These are phyloP conservation scores for Drosophila novamexicana DNA, from an alignment of 1,140 invertebrate genomes.

Conservation along the genomic window DNA sequence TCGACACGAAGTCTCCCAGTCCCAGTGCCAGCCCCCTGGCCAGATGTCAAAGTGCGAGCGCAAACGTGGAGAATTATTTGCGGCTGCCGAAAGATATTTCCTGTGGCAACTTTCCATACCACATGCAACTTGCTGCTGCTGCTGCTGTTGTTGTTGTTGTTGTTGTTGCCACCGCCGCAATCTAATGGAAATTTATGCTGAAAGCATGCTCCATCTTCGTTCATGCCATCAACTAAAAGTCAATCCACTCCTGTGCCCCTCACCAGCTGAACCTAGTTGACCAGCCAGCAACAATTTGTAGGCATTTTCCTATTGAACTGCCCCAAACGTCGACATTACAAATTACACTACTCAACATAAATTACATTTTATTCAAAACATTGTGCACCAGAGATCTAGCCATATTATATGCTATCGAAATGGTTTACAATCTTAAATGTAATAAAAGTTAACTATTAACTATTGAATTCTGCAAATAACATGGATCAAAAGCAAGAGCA, in stretches of 20 bases:
- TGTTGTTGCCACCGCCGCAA: conserved; percentile 51
- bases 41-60: conserved; percentile 80
- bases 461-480: too few species aligned
- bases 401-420: not conserved
- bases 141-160: not conserved
- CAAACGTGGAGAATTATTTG: conserved; percentile 82
- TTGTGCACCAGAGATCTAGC: not conserved
- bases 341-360: conserved; percentile 46
- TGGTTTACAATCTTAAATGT: too few species aligned
- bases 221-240: conserved; percentile 46
- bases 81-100: conserved; percentile 79
- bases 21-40: conserved; percentile 22
- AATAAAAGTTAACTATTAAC: too few species aligned
- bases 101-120: conserved; percentile 74
- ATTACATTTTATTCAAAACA: not conserved
- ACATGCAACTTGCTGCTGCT: conserved; percentile 65
- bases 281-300: conserved; percentile 74
- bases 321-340: conserved; percentile 50
- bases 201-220: conserved; percentile 63
- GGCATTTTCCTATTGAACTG: conserved; percentile 78
- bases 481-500: too few species aligned
- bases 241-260: conserved; percentile 8
- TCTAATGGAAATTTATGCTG: conserved; percentile 83
- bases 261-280: conserved; percentile 48
- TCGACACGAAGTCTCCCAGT: conserved; percentile 17